Evolutionary conservation across 1,140 invertebrate genomes (phyloP), one percentile per base, ranked within the genome.

Genomic region (Drosophila nannoptera): DNA sequence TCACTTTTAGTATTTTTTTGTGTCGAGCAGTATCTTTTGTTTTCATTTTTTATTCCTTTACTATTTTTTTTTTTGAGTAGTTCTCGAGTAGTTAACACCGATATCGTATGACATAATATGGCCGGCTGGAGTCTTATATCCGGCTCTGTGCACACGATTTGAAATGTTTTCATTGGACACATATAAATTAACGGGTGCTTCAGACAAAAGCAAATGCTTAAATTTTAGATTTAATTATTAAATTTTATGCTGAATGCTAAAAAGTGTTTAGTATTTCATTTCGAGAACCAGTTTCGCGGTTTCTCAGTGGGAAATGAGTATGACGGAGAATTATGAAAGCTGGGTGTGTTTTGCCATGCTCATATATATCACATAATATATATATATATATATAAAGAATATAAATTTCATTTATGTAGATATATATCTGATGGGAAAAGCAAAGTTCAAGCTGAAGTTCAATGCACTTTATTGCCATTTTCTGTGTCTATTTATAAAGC

Each of bases 191-290:
- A 40, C 54, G 49, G 38, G 35, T 14, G 14, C 12, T 56, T 9
- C 49, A 67, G 22, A 22, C 52, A 67, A 63, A 71, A 50, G 55
- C 45, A 68, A 36, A 54, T 22, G 52, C 16, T 62, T 56, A 62
- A 62, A 67, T 64, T 76, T 67, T 42, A 62, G 59, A 67, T 67
- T 76, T 69, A 84, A 80, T 80, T 80, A 84, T 83, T 67, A 75
- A 78, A 61, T 84, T 69, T 67, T 84, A 80, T 84, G 80, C 76
- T 72, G 46, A 55, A 53, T 62, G 68, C 73, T 75, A 67, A 69
- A 73, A 66, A 48, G 62, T 78, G 64, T 68, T 80, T 77, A 80
- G 77, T 78, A 74, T 75, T 62, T 82, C 68, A 66, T 77, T 71
- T 58, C 50, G 8, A 54, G 80, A 84, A 84, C 76, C 83, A 70